Conservation (phyloP, 2,113 vertebrate species). For the Gadus chalcogrammus region DNA sequence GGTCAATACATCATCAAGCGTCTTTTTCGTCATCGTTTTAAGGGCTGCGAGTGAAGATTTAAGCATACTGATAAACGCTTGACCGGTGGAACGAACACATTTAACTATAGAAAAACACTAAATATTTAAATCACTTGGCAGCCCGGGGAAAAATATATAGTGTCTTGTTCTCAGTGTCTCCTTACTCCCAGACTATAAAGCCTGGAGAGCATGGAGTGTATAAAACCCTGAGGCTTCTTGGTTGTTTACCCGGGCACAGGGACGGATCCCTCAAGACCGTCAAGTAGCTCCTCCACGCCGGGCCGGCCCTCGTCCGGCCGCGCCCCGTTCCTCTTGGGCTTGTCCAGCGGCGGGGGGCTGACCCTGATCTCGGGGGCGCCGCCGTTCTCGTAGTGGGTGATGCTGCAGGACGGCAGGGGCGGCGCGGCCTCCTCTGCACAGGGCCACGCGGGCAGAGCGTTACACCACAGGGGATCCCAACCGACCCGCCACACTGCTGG, state of each 20-base stretch:
- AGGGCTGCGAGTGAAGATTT: too few species aligned
- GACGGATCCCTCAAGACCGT: conserved; percentile 91
- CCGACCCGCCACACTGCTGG: neutral
- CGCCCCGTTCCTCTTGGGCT: conserved; percentile 82
- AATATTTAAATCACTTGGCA: too few species aligned
- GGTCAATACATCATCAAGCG: too few species aligned
- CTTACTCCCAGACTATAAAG: neutral
- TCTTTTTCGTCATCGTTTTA: too few species aligned
- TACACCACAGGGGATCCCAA: neutral
- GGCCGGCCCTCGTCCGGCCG: conserved; percentile 84
- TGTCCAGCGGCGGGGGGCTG: conserved; percentile 78
- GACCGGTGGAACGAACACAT: too few species aligned
- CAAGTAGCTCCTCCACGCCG: conserved; percentile 89
- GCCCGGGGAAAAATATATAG: neutral
- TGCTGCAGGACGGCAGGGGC: conserved; percentile 72
- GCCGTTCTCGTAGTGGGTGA: conserved; percentile 84
- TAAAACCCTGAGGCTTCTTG: too few species aligned
- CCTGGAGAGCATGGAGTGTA: neutral
- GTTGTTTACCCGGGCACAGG: conserved; percentile 83
- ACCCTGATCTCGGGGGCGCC: conserved; percentile 70
- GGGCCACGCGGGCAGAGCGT: neutral
- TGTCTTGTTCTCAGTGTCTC: too few species aligned
- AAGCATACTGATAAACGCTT: too few species aligned
- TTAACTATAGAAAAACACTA: too few species aligned
- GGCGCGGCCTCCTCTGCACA: conserved; percentile 71